Percentiles rank a stretch among this genome's conserved stretches.
Evolutionary conservation across 2,797 vertebrate genomes (phyloP).

Genomic region (Enteromius radiatus): DNA sequence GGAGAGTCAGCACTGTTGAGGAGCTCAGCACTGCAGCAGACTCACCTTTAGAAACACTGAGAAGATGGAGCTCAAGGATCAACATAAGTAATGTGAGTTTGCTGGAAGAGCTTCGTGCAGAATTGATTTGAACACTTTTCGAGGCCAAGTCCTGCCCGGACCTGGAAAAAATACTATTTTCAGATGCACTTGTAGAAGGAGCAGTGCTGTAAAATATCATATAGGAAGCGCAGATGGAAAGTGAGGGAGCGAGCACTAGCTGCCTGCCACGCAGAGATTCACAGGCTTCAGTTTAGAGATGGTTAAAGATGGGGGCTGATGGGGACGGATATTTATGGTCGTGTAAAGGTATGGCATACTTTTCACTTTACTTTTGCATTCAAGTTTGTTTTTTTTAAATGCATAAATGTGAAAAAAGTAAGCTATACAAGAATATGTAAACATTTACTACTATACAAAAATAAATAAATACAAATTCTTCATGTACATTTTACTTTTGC

Average conservation of each 20-base stretch:
- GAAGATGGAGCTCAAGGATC: background rate
- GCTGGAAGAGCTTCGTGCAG: conserved; percentile 13
- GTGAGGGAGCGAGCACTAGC: background rate
- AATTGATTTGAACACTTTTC: conserved; percentile 23
- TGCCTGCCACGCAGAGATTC: background rate
- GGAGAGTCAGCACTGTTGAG: background rate
- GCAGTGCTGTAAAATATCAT: background rate
- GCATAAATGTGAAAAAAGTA: no score
- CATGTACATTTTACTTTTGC: no score
- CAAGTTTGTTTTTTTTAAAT: no score
- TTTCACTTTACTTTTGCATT: background rate
- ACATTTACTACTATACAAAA: no score
- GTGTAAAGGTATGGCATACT: background rate
- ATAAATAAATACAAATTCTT: no score
- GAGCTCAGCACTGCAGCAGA: conserved; percentile 16
- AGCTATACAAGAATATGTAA: no score
- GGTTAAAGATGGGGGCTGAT: background rate
- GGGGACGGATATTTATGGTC: background rate
- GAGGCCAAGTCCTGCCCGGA: background rate
- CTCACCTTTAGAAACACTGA: conserved; percentile 5
- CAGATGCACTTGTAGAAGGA: background rate
- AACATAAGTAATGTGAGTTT: conserved; percentile 33
- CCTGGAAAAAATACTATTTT: conserved; percentile 6
- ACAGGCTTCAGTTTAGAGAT: background rate
- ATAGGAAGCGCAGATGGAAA: conserved; percentile 1